These are phyloP conservation scores for Bradypodion ventrale DNA, from an alignment of 2,797 vertebrate species.

Conservation along the genomic window DNA sequence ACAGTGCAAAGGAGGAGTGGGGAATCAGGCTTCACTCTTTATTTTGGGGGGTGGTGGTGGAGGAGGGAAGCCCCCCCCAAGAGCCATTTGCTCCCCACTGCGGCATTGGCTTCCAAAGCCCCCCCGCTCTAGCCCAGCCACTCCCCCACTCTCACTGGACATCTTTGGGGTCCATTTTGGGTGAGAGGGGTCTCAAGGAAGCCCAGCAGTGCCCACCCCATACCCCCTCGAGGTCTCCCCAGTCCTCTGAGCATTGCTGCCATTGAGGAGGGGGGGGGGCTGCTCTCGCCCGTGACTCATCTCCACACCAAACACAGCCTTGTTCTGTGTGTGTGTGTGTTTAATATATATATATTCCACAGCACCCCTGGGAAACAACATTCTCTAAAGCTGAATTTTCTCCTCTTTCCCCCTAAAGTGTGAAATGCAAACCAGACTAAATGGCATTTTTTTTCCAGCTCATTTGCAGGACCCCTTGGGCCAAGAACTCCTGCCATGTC, in stretches of 20 bases:
- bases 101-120: no score
- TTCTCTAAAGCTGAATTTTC: background rate
- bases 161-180: background rate
- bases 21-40: conserved; percentile 6
- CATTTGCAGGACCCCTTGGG: conserved; percentile 23
- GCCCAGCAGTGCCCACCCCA: no score
- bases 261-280: background rate
- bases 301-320: background rate
- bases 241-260: background rate
- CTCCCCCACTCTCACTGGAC: rapidly evolving
- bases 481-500: conserved; percentile 22
- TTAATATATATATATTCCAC: no score
- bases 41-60: no score
- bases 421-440: conserved; percentile 41
- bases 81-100: background rate
- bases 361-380: conserved; percentile 48
- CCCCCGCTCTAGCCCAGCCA: background rate
- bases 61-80: background rate
- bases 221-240: conserved; percentile 29
- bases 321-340: conserved; percentile 23
- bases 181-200: no score
- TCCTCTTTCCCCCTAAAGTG: conserved; percentile 30
- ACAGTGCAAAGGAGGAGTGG: conserved; percentile 52
- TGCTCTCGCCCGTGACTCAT: conserved; percentile 52
- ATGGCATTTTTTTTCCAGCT: conserved; percentile 56